Base-by-base conservation (phyloP, 2,888 invertebrate species). In the Nasonia oneida region DNA sequence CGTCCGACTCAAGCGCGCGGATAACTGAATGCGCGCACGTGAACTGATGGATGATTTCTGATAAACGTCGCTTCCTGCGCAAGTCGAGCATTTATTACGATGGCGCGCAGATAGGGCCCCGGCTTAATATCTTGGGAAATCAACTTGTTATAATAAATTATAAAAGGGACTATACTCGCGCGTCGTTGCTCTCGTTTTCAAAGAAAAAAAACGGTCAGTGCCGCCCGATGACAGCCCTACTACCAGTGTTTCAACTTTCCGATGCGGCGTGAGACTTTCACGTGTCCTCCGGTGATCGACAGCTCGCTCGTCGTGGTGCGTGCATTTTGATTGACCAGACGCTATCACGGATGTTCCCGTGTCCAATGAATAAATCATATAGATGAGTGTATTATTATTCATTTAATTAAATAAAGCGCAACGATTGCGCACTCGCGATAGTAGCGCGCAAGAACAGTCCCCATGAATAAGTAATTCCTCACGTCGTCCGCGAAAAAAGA, bases 1-100 rank as follows among this genome's bases (percentile, higher is more conserved):
- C 80, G 33, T 80, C 71, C 23, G 37, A n/a, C 47, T 57, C 53
- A 33, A n/a, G 64, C n/a, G 47, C 6, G 53, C 64, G 84, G 83
- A 86, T 87, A 87, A 86, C 86, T 83, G 78, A 83, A 85, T 79
- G 86, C 85, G 80, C 86, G 85, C 83, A 83, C 86, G 86, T 85
- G 78, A 85, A 86, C 87, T 87, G 87, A 87, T 87, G 87, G 85
- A 86, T 83, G 84, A 87, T 86, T 87, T 86, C 86, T 87, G 87
- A 87, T 87, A 87, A 87, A 87, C 87, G 86, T 75, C 83, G 84
- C 84, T 87, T 87, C 87, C 87, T 87, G 86, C 83, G 47, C 77
- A 84, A 78, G 47, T 86, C 84, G 86, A 80, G 84, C 82, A 83
- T 84, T 86, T 86, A 79, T 80, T 82, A 87, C 84, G 85, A 84